Evolutionary conservation across 2,888 invertebrate species (phyloP).

Genomic region (Cactoblastis cactorum): DNA sequence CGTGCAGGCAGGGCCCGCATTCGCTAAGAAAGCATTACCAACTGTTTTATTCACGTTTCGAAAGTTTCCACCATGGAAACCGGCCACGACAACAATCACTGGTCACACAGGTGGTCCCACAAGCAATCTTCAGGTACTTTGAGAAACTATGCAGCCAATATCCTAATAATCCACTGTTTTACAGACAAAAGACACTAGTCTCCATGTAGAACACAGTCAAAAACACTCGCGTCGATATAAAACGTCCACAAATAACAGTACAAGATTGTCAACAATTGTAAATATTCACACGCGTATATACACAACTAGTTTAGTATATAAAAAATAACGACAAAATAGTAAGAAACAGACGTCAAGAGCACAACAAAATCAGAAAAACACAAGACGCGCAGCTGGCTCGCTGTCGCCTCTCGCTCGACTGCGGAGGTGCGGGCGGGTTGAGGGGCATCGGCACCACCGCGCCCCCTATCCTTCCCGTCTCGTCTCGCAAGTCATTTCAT

Average conservation of each 20-base stretch:
- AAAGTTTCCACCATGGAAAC: constrained; percentile 76
- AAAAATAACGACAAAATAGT: constrained; percentile 50
- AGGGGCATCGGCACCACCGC: constrained; percentile 43
- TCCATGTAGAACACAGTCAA: constrained; percentile 59
- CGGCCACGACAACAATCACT: constrained; percentile 78
- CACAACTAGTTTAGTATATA: constrained; percentile 50
- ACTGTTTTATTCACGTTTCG: constrained; percentile 76
- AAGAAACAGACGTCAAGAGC: constrained; percentile 65
- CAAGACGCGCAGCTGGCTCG: constrained; percentile 73
- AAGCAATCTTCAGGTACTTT: constrained; percentile 58
- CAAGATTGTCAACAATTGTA: constrained; percentile 36
- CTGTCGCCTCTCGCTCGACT: constrained; percentile 68
- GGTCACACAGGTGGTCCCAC: constrained; percentile 66
- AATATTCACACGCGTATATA: constrained; percentile 52
- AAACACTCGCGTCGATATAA: constrained; percentile 37
- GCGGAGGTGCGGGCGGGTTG: constrained; percentile 54
- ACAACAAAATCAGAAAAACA: constrained; percentile 73
- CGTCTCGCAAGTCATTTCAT: constrained; percentile 67
- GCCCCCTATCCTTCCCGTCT: constrained; percentile 62
- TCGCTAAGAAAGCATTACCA: constrained; percentile 75
- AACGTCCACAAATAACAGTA: constrained; percentile 37
- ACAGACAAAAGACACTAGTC: constrained; percentile 73
- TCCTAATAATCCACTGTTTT: constrained; percentile 64
- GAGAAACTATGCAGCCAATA: constrained; percentile 56
- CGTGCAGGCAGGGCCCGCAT: constrained; percentile 73